Evolutionary conservation across 2,888 invertebrate species (phyloP), one percentile per base, ranked within the genome.

Genomic region (Scrobipalpa atriplicella): DNA sequence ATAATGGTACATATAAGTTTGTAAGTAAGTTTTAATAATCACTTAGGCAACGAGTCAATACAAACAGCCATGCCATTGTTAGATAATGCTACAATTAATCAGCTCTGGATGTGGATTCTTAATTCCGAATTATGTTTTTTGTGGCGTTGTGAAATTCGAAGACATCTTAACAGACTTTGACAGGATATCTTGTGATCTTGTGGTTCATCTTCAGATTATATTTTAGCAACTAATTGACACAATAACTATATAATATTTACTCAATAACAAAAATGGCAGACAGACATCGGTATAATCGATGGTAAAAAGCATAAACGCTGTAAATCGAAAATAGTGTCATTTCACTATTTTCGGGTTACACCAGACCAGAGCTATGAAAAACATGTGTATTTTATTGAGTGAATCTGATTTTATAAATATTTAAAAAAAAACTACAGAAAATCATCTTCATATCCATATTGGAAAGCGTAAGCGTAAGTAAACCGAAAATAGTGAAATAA

Each of bases 51-150:
- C 65, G 38, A 67, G 54, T 68, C 68, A 64, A 66, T 64, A 64
- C 56, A 66, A 66, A 68, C 63, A 66, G 19, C 41, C 43, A 1
- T 36, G 36, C 52, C 51, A 62, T 68, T 64, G 68, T 66, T 66
- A 56, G 68, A 66, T 68, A 66, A 68, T 68, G 62, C 39, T 60
- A 68, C 66, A 66, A 66, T 66, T 68, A 68, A 68, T 68, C 68
- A 61, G 65, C 52, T 38, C 29, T 58, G 52, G 38, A 62, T 21
- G 54, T 56, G 19, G 54, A 56, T 38, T 38, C 38, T 62, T 62
- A 62, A 62, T 62, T 62, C 18, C 47, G 10, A 38, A 29, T 63
- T 63, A 52, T 18, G 38, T 51, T 63, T 63, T n/a, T 63, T 52
- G 51, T 47, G 43, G 52, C 51, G 63, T 62, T 52, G 47, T 52